phyloP scores from a whole-genome alignment of 2,888 invertebrate species.

The Acheta domesticus region DNA sequence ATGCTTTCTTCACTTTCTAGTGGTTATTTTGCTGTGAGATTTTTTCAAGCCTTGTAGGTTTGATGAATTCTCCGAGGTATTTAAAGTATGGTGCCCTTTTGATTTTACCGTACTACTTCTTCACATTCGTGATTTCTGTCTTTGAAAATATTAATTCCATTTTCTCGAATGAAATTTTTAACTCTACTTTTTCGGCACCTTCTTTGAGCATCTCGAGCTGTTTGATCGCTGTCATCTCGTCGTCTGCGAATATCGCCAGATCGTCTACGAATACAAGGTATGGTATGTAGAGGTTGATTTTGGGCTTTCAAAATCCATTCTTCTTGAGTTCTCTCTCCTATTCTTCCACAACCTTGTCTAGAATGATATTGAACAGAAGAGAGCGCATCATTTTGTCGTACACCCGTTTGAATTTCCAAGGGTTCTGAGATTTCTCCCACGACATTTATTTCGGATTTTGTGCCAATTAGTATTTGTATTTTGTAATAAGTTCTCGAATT shows the following conservation, averaged over 20 bases:
- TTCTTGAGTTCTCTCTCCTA: too few relatives aligned
- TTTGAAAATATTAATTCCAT: background rate
- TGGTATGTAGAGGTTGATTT: constrained; percentile 22
- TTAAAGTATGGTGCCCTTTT: constrained; percentile 12
- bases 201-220: background rate
- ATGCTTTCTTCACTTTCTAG: constrained; percentile 21
- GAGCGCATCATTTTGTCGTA: constrained; percentile 5
- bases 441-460: constrained; percentile 18
- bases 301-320: constrained; percentile 5
- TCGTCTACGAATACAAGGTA: constrained; percentile 19
- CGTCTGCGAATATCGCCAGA: background rate
- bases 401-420: background rate
- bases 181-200: background rate
- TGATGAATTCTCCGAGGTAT: background rate
- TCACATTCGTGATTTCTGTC: background rate
- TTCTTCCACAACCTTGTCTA: too few relatives aligned
- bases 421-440: constrained; percentile 20
- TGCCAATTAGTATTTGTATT: constrained; percentile 11
- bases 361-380: background rate
- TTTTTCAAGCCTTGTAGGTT: constrained; percentile 18
- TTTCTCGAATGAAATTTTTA: constrained; percentile 22
- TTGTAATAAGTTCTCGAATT: background rate
- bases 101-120: constrained; percentile 18
- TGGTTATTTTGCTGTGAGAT: background rate
- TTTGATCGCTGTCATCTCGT: constrained; percentile 22